Evolutionary conservation across 2,113 vertebrate genomes (phyloP), one percentile per base, ranked within the genome.

Genomic region (Circaetus cinerascens): DNA sequence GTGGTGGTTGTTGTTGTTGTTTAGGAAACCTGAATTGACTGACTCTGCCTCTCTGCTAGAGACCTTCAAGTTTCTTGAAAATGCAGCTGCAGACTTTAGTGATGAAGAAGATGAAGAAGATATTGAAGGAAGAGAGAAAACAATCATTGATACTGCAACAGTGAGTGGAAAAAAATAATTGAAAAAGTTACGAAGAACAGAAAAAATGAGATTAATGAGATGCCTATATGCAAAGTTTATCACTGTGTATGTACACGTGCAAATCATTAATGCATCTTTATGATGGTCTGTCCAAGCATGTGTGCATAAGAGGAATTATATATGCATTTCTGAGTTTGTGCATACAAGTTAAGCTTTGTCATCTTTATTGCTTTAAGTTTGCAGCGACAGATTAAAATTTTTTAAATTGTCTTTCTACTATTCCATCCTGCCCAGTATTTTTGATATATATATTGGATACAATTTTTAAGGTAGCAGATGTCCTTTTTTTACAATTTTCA

Each of bases 71-170:
- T 99, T 99, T 97, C 99, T 99, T 45, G 99, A 99, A 98, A 99
- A 98, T 90, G 99, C 99, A 27, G 99, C 99, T 18, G 98, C 98
- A 14, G 99, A 99, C 88, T 99, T 99, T 93, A 99, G 99, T 68
- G 99, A 99, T 93, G 99, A 99, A 91, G 99, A 99, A 32, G 99
- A 99, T 22, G 99, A 99, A 4, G 99, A 99, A 21, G 99, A 99
- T 62, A 98, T 98, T 84, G 99, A 99, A n/a, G 99, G 99, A 93
- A 98, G 98, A 98, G 99, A 99, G 95, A 98, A 98, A 96, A 98
- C 98, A 93, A 97, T 99, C 96, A 98, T 98, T 92, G 99, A 99
- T 97, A 98, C 98, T 4, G 98, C 99, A 97, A 99, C 99, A 63
- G 99, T 99, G 97, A 98, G 99, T 97, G 95, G 78, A 93, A 95